Percentiles rank a stretch among this genome's conserved stretches.
Evolutionary conservation across 2,113 vertebrate species (phyloP).

Genomic region (Baryphthengus martii): DNA sequence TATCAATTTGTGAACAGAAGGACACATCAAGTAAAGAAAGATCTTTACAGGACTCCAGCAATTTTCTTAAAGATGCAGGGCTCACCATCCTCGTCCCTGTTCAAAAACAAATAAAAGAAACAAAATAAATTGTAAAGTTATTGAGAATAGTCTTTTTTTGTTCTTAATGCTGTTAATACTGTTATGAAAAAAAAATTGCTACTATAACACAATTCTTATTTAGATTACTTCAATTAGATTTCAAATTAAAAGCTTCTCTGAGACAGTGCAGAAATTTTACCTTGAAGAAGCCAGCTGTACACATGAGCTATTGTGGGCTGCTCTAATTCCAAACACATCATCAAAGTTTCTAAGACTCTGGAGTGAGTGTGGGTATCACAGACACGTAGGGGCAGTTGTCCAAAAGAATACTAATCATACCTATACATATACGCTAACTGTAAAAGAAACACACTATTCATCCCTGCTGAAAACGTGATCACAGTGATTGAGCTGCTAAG

Average conservation of each 20-base stretch:
- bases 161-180: background rate
- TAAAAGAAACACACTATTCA: background rate
- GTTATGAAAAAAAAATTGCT: background rate
- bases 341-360: background rate
- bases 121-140: background rate
- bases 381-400: background rate
- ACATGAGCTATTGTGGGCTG: rapidly evolving
- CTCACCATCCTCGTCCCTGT: constrained; percentile 89
- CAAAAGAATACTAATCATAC: background rate
- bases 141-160: background rate
- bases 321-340: background rate
- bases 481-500: background rate
- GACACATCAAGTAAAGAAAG: constrained; percentile 93
- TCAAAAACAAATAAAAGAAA: constrained; percentile 12
- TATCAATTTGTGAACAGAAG: constrained; percentile 98
- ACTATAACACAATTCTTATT: background rate
- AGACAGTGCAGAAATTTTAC: background rate
- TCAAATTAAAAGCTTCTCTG: background rate
- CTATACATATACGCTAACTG: background rate
- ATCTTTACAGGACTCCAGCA: constrained; percentile 88
- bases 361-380: background rate
- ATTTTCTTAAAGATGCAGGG: constrained; percentile 85
- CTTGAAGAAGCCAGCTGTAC: background rate
- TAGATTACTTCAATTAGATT: background rate
- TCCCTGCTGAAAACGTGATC: background rate